Base-by-base conservation (phyloP, 1,140 invertebrate species). In the Hestina assimilis region DNA sequence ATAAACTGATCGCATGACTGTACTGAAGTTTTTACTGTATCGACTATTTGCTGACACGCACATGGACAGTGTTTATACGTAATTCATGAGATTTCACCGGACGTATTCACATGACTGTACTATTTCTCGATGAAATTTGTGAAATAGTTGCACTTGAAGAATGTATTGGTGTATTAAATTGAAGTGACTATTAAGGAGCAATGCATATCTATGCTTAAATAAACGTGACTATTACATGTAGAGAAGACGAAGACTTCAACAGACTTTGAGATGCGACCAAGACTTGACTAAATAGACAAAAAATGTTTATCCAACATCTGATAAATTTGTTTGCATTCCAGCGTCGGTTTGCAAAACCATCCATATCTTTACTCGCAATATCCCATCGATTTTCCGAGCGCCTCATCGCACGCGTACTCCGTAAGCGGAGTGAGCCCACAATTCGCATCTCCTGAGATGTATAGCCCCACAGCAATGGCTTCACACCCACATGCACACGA, bases 301-400 rank as follows among this genome's bases (percentile, higher is more conserved):
- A 4, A 28, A 24, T 5, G 0, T 8, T 29, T 20, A 11, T 7
- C 14, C 9, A 8, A 33, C 29, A 19, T 15, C 4, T n/a, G 28
- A 15, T 19, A 45, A 11, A 40, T 72, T 75, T 79, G 57, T 86
- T 83, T 85, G 56, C 60, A 73, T 88, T 88, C 62, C 85, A 89
- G 87, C 66, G 58, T 76, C 69, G 80, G 81, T 72, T 79, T 86
- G 66, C 83, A 83, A 72, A 84, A 82, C 69, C 77, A 89, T 54
- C 86, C 87, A 47, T 89, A 89, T 61, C 75, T 89, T 67, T 89
- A 89, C 69, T 86, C 83, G 55, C 86, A 89, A 79, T 89, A 89
- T 63, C 89, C 86, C 64, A 79, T 89, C 71, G 89, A 89, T 76
- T 89, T 89, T 69, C 80, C 83, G 64, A 80, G 83, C 76, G 79